A percentile compares a stretch with the other conserved stretches of the same genome.
These are phyloP conservation scores for Hypomecis atomaria DNA, from an alignment of 2,888 invertebrate species.

Conservation along the genomic window DNA sequence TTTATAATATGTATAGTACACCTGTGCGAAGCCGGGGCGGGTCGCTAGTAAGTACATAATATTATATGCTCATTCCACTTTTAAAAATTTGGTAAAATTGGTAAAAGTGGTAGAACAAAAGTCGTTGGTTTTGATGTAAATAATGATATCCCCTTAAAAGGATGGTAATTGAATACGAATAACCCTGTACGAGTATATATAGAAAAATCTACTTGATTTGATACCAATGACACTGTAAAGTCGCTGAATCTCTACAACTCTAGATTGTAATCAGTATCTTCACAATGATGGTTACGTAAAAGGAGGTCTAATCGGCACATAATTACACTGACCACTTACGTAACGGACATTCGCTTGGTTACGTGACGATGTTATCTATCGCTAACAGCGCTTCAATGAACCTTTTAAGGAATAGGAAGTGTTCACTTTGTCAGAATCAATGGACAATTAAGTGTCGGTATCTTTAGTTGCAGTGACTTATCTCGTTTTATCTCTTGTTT, in stretches of 20 bases:
- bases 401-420: slow-evolving; percentile 45
- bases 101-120: too few species aligned
- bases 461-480: slow-evolving; percentile 13
- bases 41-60: too few species aligned
- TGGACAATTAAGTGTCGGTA: slow-evolving; percentile 40
- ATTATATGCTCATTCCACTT: too few species aligned
- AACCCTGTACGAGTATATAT: too few species aligned
- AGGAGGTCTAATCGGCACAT: slow-evolving; percentile 24
- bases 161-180: too few species aligned
- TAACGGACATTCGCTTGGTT: slow-evolving; percentile 25
- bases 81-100: too few species aligned
- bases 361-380: slow-evolving; percentile 30
- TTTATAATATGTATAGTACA: too few species aligned
- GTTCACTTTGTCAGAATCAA: slow-evolving; percentile 38
- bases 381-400: slow-evolving; percentile 36
- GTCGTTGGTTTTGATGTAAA: too few species aligned
- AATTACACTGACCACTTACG: slow-evolving; percentile 25
- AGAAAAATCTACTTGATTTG: not conserved
- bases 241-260: not conserved
- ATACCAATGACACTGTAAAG: not conserved
- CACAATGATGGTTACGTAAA: slow-evolving; percentile 10
- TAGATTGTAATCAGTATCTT: slow-evolving; percentile 10
- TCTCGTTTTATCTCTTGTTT: not conserved
- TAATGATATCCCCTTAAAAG: too few species aligned
- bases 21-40: too few species aligned